Evolutionary conservation across 1,140 invertebrate genomes (phyloP), one percentile per base, ranked within the genome.

Genomic region (Drosophila lacteicornis): DNA sequence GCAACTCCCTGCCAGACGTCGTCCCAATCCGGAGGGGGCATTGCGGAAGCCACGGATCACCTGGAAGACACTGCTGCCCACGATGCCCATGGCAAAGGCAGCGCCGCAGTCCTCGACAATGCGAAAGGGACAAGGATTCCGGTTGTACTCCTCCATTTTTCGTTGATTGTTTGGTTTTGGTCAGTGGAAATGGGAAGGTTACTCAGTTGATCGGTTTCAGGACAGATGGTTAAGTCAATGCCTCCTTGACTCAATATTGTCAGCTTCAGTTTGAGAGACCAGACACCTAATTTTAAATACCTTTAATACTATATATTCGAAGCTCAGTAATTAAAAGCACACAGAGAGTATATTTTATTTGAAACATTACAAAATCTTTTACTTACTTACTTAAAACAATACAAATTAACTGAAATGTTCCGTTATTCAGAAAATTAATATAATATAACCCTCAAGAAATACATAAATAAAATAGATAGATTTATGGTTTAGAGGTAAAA

Each of bases 41-140:
- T 90, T 82, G 36, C 85, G 86, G 36, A 77, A 90, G 2, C 85
- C 85, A 40, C 77, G 90, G 42, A 90, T 71, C 5, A 79, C 81
- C 60, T 90, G 82, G 27, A 90, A 82, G 27, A 56, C 15, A n/a
- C 68, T 68, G 3, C 85, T 79, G 12, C 86, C 82, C 43, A 91
- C 36, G 40, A 80, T 50, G 11, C 85, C 85, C 86, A 90, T 85
- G 27, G 79, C 53, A 27, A 90, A 90, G 49, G 85, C 85, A 5
- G 81, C 85, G 8, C 85, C 85, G 13, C 85, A 85, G 5, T 90
- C 85, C 55, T 90, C 85, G 12, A 84, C 60, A 30, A 90, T 80
- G 61, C 85, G 85, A 69, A 82, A 79, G 8, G 85, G 85, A 47
- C 85, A 90, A 7, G 85, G 85, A 42, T 91, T 82, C 0, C 85